Evolutionary conservation across 2,113 vertebrate species (phyloP), one percentile per base, ranked within the genome.

Genomic region (Forbesichthys papilliferus): DNA sequence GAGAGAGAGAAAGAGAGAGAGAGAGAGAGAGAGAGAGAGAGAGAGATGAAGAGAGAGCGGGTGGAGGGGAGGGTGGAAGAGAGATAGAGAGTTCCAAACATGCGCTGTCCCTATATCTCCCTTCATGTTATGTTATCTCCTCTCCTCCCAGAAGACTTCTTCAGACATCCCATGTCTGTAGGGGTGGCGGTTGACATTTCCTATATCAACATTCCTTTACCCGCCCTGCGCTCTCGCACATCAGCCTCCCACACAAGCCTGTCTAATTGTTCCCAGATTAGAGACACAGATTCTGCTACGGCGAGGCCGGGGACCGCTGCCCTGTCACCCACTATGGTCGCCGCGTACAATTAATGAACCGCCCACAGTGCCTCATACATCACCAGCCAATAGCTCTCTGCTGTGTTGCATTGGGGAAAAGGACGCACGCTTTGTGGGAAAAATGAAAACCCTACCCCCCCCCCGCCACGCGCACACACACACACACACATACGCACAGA

Each of bases 201-300:
- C 84, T 83, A 75, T 66, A 27, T 47, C n/a, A 27, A 57, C 27
- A 48, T 66, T 12, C 48, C 48, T 42, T 74, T 34, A 27, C 0
- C 10, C 33, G 14, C 18, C 16, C 49, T 33, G 51, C 3, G 20
- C 36, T 42, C 36, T 42, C 36, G 36, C 20, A 27, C 67, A 66
- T 66, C 27, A 27, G 27, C 72, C 83, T 76, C 79, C 79, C 74
- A n/a, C 6, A 16, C 66, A 66, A 69, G 80, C 73, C 65, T 82
- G 79, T 63, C 81, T 89, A 89, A 90, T 88, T 84, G 84, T 66
- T 91, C 78, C 87, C 87, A 89, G 87, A 85, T 54, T 66, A 34
- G 9, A 55, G 62, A 14, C 49, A 12, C 34, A 34, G 12, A 13
- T 12, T 34, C 34, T 4, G 11, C 36, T 34, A 34, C 52, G 7